Base-by-base conservation (phyloP, 2,888 invertebrate genomes). In the Oxystoma pomonae region DNA sequence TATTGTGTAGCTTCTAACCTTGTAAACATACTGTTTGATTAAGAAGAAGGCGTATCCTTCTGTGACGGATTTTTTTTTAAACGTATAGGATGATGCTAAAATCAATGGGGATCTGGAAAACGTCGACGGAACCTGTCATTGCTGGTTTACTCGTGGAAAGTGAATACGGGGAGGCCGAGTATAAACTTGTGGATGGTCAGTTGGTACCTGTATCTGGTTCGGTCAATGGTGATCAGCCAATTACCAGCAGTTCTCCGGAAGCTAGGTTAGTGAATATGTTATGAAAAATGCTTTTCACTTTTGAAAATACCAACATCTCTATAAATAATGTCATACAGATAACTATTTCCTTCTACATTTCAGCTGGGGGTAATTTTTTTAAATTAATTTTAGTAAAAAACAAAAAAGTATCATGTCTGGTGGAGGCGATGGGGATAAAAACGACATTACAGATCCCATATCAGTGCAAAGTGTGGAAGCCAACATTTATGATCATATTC, bases 41-140 rank as follows among this genome's bases (percentile, higher is more conserved):
- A n/a, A n/a, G n/a, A n/a, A n/a, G n/a, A n/a, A n/a, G n/a, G n/a
- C n/a, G n/a, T n/a, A n/a, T n/a, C n/a, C n/a, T n/a, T n/a, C n/a
- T n/a, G n/a, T n/a, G n/a, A n/a, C n/a, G n/a, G n/a, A n/a, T n/a
- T n/a, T n/a, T n/a, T n/a, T n/a, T n/a, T n/a, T n/a, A n/a, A n/a
- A n/a, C n/a, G n/a, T n/a, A n/a, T 72, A 92, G 93, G 73, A 94
- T 94, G 73, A 92, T 98, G 86, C 82, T 98, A 20, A 98, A 98
- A 82, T 93, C 94, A 0, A 84, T 98, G 73, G 98, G 98, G 0
- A 84, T 98, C 60, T 98, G 98, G 96, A 92, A 91, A 74, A 86
- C 83, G 0, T 69, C 73, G 0, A 79, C 83, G 56, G 77, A 80
- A 1, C 72, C 71, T 2, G 74, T 76, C 53, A 73, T 79, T 35